phyloP scores from a whole-genome alignment of 2,797 vertebrate species.

The Halcyon smyrnensis region DNA sequence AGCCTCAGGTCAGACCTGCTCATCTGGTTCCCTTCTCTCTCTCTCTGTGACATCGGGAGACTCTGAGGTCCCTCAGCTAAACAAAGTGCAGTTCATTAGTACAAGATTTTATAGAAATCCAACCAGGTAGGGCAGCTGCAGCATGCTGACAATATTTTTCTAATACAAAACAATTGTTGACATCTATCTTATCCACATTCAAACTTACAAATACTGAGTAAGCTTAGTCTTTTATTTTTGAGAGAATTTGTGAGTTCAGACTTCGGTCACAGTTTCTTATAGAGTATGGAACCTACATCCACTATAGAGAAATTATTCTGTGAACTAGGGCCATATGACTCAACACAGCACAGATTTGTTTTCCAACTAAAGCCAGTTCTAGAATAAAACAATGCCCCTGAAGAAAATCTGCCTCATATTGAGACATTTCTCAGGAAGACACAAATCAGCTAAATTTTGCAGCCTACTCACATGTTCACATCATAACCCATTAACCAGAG shows the following conservation, averaged over 20 bases:
- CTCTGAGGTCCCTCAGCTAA: neutral
- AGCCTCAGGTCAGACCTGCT: neutral
- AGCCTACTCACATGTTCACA: neutral
- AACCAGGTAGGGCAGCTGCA: neutral
- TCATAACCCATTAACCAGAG: neutral
- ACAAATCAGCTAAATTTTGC: neutral
- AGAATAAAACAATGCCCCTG: neutral
- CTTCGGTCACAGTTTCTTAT: neutral
- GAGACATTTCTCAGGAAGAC: neutral
- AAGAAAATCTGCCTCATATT: neutral
- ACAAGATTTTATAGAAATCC: neutral
- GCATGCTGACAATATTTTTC: neutral
- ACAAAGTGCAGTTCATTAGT: neutral
- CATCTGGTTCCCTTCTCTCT: neutral
- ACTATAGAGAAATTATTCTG: neutral
- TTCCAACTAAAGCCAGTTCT: neutral
- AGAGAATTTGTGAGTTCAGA: neutral
- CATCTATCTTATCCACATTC: neutral
- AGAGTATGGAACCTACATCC: neutral
- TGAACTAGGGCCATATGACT: neutral
- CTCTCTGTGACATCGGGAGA: rapidly evolving
- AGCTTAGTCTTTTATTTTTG: neutral
- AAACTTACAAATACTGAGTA: neutral
- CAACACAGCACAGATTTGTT: neutral
- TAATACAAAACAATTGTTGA: neutral